Conservation (phyloP, 2,888 invertebrate genomes). For the Stegana nigrithorax region DNA sequence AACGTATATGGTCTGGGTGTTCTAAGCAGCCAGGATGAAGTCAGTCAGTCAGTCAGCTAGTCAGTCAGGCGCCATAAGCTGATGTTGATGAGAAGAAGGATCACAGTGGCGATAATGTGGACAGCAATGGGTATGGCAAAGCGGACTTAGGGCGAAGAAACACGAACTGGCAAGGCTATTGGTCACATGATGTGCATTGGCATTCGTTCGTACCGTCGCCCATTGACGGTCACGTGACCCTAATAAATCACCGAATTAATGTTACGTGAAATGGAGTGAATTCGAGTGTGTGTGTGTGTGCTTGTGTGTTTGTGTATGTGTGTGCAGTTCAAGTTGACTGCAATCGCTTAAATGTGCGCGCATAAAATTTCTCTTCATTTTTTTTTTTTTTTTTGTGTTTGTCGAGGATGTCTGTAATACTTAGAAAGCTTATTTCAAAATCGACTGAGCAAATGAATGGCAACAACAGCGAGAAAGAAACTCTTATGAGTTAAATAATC, state of each 20-base stretch:
- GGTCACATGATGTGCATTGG: constrained; percentile 17
- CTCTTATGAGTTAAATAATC: too few species aligned
- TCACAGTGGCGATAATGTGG: background rate
- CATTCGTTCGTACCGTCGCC: constrained; percentile 46
- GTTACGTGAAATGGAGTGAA: constrained; percentile 69
- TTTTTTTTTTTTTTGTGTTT: too few species aligned
- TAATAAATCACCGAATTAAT: constrained; percentile 70
- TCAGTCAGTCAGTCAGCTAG: constrained; percentile 8
- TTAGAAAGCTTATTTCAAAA: too few species aligned
- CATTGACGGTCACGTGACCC: constrained; percentile 70
- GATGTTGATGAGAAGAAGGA: constrained; percentile 8
- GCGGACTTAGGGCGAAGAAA: too few species aligned
- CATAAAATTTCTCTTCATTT: too few species aligned
- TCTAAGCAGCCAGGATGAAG: background rate
- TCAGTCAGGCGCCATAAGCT: too few species aligned
- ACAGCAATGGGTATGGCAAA: background rate
- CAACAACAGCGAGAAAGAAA: too few species aligned
- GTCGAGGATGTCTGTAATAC: too few species aligned
- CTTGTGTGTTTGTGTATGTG: background rate
- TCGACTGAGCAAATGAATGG: too few species aligned
- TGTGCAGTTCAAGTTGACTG: background rate
- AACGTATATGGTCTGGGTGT: too few species aligned
- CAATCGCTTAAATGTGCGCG: too few species aligned
- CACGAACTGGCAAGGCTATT: constrained; percentile 31
- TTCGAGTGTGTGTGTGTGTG: constrained; percentile 5